phyloP scores from a whole-genome alignment of 2,113 vertebrate species.

The Syngnathus typhle region DNA sequence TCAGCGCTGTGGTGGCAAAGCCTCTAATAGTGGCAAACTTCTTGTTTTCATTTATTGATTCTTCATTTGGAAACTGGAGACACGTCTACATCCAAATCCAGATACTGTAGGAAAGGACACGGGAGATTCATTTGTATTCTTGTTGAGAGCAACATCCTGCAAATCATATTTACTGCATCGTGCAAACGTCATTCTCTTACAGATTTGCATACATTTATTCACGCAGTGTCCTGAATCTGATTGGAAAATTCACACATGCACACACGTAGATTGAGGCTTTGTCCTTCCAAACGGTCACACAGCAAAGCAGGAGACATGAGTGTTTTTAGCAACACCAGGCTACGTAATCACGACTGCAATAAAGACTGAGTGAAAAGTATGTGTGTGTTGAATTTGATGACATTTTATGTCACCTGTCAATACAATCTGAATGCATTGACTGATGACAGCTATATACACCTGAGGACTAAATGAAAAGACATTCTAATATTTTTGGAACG shows the following conservation, averaged over 20 bases:
- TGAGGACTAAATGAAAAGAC: neutral
- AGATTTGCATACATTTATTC: neutral
- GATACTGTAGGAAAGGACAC: conserved; percentile 24
- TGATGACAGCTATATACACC: neutral
- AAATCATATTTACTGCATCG: conserved; percentile 1
- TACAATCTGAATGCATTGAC: neutral
- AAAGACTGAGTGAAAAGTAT: neutral
- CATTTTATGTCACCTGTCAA: neutral
- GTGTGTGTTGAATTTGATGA: conserved; percentile 1
- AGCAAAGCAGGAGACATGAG: neutral
- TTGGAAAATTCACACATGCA: neutral
- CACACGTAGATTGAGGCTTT: neutral
- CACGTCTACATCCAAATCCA: conserved; percentile 2
- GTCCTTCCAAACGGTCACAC: neutral
- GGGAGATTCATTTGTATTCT: conserved; percentile 9
- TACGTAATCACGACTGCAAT: neutral
- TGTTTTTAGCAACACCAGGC: neutral
- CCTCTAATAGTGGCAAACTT: neutral
- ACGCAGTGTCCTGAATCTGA: neutral
- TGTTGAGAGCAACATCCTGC: neutral
- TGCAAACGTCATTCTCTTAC: neutral
- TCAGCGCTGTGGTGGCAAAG: neutral
- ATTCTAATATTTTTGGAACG: neutral
- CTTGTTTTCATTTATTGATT: neutral
- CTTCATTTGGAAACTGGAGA: conserved; percentile 10